phyloP scores from a whole-genome alignment of 2,797 vertebrate genomes.

The Lindbergichthys nudifrons region DNA sequence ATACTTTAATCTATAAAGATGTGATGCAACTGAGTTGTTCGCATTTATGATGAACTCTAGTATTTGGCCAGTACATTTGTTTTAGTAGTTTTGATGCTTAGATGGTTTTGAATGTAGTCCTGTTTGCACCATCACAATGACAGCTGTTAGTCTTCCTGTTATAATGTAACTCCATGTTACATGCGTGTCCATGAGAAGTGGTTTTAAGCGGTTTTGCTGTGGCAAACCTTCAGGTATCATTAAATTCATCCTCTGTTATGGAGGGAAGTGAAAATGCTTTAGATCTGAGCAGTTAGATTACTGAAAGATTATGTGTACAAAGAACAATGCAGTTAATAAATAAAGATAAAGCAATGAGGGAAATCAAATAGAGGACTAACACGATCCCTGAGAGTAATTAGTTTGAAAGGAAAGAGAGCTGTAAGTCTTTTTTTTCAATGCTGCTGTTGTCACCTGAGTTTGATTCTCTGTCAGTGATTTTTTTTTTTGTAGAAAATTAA shows the following conservation, averaged over 20 bases:
- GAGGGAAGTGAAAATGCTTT: constrained; percentile 48
- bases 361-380: constrained; percentile 61
- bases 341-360: constrained; percentile 62
- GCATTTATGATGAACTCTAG: constrained; percentile 35
- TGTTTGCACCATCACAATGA: constrained; percentile 17
- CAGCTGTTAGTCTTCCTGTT: constrained; percentile 24
- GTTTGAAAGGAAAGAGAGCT: constrained; percentile 67
- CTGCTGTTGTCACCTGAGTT: constrained; percentile 83
- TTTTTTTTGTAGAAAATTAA: constrained; percentile 69
- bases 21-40: constrained; percentile 42
- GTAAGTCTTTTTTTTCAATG: constrained; percentile 78
- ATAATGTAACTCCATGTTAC: constrained; percentile 15
- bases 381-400: constrained; percentile 61
- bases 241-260: constrained; percentile 47
- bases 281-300: constrained; percentile 60
- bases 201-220: constrained; percentile 84
- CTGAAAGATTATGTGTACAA: constrained; percentile 61
- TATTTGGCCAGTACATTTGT: constrained; percentile 25
- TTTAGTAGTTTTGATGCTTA: constrained; percentile 6
- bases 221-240: constrained; percentile 68
- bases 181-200: constrained; percentile 74
- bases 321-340: constrained; percentile 71
- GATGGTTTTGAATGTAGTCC: constrained; percentile 15
- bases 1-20: constrained; percentile 61
- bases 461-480: constrained; percentile 73